phyloP scores from a whole-genome alignment of 2,113 vertebrate genomes.

The Ardeotis arabs region DNA sequence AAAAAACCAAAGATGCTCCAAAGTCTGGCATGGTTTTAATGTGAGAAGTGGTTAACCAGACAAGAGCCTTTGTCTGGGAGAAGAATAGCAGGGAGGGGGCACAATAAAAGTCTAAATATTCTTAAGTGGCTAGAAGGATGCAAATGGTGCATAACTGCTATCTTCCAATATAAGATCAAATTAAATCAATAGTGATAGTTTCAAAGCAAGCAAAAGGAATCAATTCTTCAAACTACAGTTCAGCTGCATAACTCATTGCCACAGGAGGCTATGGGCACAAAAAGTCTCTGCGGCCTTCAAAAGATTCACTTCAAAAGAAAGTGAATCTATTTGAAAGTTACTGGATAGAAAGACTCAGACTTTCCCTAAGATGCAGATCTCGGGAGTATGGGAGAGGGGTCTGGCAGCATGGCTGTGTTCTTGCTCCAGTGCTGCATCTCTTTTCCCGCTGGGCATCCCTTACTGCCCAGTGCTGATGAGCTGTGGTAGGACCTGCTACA shows the following conservation, averaged over 20 bases:
- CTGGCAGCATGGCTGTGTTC: neutral
- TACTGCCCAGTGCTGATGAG: neutral
- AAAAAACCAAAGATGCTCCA: neutral
- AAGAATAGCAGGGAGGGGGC: neutral
- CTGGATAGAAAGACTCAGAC: neutral
- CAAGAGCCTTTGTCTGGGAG: neutral
- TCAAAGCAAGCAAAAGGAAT: neutral
- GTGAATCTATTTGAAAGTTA: neutral
- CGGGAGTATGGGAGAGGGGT: neutral
- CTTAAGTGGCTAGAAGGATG: neutral
- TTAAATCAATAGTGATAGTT: neutral
- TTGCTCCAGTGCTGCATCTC: neutral
- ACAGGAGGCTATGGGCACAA: neutral
- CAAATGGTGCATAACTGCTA: neutral
- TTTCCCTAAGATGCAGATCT: neutral
- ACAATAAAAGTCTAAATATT: neutral
- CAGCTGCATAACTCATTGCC: neutral
- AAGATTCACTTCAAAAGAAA: neutral
- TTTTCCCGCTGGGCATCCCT: neutral
- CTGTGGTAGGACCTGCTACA: accelerated
- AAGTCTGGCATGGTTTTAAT: neutral
- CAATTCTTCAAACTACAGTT: neutral
- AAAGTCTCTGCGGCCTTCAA: neutral
- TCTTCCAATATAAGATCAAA: neutral
- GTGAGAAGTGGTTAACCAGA: neutral